Conservation (phyloP, 2,797 vertebrate genomes). For the Prunella strophiata region DNA sequence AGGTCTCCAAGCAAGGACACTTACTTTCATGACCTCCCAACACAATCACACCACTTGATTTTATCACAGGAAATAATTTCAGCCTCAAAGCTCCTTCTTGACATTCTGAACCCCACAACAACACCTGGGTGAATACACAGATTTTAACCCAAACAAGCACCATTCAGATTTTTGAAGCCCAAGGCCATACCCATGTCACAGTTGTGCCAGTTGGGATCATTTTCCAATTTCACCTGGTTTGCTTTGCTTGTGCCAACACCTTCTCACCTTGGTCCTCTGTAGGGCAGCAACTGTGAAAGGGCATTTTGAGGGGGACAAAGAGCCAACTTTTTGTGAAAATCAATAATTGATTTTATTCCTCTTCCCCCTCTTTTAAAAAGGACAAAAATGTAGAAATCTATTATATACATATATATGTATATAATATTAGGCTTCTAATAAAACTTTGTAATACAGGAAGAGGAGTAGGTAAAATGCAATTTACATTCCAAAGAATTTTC, state of each 20-base stretch:
- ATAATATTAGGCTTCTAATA: neutral
- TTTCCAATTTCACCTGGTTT: neutral
- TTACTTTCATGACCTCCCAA: neutral
- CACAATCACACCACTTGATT: accelerated
- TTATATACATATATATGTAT: too few relatives aligned
- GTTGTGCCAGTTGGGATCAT: accelerated
- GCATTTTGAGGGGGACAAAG: neutral
- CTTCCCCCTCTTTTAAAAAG: neutral
- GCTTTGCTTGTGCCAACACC: neutral
- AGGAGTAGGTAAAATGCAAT: neutral
- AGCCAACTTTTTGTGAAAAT: neutral
- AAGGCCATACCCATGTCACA: neutral
- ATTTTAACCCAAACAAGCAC: neutral
- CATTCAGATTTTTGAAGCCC: neutral
- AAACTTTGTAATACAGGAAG: neutral
- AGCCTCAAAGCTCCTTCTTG: neutral
- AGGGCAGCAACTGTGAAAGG: neutral
- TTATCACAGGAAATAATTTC: neutral
- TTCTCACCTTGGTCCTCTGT: neutral
- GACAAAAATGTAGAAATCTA: neutral
- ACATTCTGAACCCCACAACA: neutral
- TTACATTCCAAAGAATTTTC: neutral
- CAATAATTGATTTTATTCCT: neutral
- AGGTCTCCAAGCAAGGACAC: neutral
- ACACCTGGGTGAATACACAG: neutral